Evolutionary conservation across 1,140 invertebrate genomes (phyloP), one percentile per base, ranked within the genome.

Genomic region (Drosophila melanica): DNA sequence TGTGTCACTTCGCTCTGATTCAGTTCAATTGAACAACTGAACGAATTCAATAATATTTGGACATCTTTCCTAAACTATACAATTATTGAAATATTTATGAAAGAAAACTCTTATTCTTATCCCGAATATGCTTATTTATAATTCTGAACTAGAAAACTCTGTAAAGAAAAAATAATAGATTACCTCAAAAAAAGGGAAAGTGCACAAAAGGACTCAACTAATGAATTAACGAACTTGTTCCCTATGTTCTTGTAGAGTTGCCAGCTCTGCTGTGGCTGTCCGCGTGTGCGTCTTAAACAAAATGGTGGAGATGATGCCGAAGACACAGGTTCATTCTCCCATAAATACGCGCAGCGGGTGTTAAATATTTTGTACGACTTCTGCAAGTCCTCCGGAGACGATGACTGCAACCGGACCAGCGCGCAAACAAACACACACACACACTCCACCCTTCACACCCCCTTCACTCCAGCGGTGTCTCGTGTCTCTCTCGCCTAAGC

Each of bases 241-340:
- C 0, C 7, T 7, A 27, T 7, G 12, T 53, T 30, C 9, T 35
- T 16, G 27, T 18, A 53, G 14, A 16, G 10, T 7, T 6, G 30
- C n/a, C 50, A 53, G 7, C 23, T 14, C 39, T 20, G 10, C 0
- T 44, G 20, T 10, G 27, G 4, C 14, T 20, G 16, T 11, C 62
- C 37, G 18, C 76, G 53, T 60, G 50, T 23, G 41, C 72, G 75
- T 81, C 82, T 86, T 66, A 86, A 82, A 86, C 84, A 89, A 89
- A 89, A 87, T 89, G 79, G 75, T 82, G 79, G 75, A 81, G 75
- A 62, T 71, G 60, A 59, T 44, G 59, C 30, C 65, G 69, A 66
- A 50, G 62, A 75, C 77, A 85, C 89, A 90, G 89, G 89, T 90
- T 90, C 89, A 91, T 89, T 90, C 90, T 91, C 89, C 89, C 89